Evolutionary conservation across 2,113 vertebrate species (phyloP), one percentile per base, ranked within the genome.

Genomic region (Hydrolagus affinis): DNA sequence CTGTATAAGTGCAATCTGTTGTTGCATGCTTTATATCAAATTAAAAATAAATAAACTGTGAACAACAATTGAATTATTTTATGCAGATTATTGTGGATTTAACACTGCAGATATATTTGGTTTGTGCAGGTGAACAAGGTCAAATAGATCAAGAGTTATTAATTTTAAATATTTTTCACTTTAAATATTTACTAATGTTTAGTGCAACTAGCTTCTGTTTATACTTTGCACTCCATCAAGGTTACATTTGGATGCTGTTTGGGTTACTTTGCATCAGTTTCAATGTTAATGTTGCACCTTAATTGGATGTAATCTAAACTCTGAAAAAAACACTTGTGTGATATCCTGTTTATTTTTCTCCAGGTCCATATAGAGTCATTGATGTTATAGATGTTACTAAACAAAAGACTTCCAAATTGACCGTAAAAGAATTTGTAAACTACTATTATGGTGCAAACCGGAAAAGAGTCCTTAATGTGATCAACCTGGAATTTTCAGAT

Each of bases 371-470:
- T 86, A 93, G 95, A 30, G 93, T 91, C 0, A 97, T 99, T 77
- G 97, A 99, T 10, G 97, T 98, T n/a, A 94, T 97, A 0, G 98
- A 99, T 4, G 97, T 99, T 88, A 96, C 97, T 87, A 99, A 97
- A 89, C 98, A 98, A 93, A 97, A 95, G 0, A 94, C 98, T 87
- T 95, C 96, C 92, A 95, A 96, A 90, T 98, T 99, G 97, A 99
- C 98, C 87, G 92, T 99, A 17, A 99, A 98, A 90, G 98, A 99
- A 87, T 99, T 99, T 91, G 98, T 99, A 25, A 97, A 99, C 91
- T 99, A 95, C 86, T 99, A 98, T 90, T 99, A 99, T 87, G 98
- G 97, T 91, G 98, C 98, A 85, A 99, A 96, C 93, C 94, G 98
- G 87, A 98, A 98, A 91, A 95, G 97, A 75, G 97, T 99, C 28